Base-by-base conservation (phyloP, 1,140 invertebrate species). In the Orius laevigatus region DNA sequence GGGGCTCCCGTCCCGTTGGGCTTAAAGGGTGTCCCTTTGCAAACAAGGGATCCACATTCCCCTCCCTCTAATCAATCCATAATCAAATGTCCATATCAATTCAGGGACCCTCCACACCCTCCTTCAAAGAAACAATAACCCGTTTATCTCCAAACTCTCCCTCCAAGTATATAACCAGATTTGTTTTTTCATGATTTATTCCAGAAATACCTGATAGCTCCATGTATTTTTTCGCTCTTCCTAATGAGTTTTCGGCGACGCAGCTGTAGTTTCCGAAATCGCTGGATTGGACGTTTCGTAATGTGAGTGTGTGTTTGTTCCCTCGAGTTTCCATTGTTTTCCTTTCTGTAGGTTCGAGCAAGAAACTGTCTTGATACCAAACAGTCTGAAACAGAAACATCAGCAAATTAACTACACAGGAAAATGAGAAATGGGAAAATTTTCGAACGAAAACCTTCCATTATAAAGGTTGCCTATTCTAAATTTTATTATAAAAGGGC, bases 301-400 rank as follows among this genome's bases (percentile, higher is more conserved):
- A 68, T 43, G 67, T 70, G 2, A 75, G 60, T 2, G 67, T 70
- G 51, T 73, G 69, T 53, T 65, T 65, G 55, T 70, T 69, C 31
- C 69, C 69, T 15, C 63, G 57, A n/a, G 65, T 63, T 53, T 71
- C 67, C 66, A 73, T 71, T 3, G 66, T 62, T 5, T 71, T 62
- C 3, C 69, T 60, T 48, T 72, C 72, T n/a, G 66, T 71, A 12
- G 67, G 67, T 48, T 73, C 71, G 51, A 74, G 52, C 20, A 70
- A 53, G 53, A 73, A 70, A 3, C 68, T 72, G 51, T 74, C 71
- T 51, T 71, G 67, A 55, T 73, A 73, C 72, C 72, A 74, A 20
- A 70, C 55, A 55, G 72, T 67, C 69, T 74, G 49, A 8, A 58
- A 60, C 48, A 48, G 12, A 41, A 25, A 25, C 4, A 16, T 42